Conservation (phyloP, 2,888 invertebrate species). For the Lasioglossum calceatum region DNA sequence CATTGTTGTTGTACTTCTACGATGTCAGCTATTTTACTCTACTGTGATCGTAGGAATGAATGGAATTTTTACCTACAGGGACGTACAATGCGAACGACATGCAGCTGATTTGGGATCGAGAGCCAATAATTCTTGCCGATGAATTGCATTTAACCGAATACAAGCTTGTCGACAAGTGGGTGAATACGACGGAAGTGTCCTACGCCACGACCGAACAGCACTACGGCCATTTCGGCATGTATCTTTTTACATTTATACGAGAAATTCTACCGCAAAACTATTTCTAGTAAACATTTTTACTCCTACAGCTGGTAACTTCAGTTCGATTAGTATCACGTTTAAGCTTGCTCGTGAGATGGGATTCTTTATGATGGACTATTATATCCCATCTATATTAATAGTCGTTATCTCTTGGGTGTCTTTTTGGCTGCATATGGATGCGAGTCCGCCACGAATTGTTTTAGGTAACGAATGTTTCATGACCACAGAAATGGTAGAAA, state of each 20-base stretch:
- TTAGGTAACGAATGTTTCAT: slow-evolving; percentile 86
- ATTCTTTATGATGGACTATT: slow-evolving; percentile 95
- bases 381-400: slow-evolving; percentile 93
- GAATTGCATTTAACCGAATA: slow-evolving; percentile 94
- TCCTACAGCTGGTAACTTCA: slow-evolving; percentile 91
- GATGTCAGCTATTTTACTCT: slow-evolving; percentile 40
- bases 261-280: not conserved
- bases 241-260: not conserved
- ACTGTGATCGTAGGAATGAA: slow-evolving; percentile 49
- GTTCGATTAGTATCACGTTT: slow-evolving; percentile 91
- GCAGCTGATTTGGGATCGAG: slow-evolving; percentile 90
- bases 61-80: slow-evolving; percentile 86
- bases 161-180: slow-evolving; percentile 89
- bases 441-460: slow-evolving; percentile 92
- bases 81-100: slow-evolving; percentile 92
- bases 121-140: slow-evolving; percentile 90
- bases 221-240: slow-evolving; percentile 89
- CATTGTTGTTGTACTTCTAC: slow-evolving; percentile 48
- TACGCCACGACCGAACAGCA: slow-evolving; percentile 89
- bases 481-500: not conserved
- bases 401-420: slow-evolving; percentile 96
- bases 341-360: slow-evolving; percentile 93
- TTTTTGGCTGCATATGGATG: slow-evolving; percentile 95
- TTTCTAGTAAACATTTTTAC: not conserved
- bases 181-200: slow-evolving; percentile 89